Evolutionary conservation across 92 coral and sea anemone species (phyloP).

Genomic region (Meandrina meandrites): DNA sequence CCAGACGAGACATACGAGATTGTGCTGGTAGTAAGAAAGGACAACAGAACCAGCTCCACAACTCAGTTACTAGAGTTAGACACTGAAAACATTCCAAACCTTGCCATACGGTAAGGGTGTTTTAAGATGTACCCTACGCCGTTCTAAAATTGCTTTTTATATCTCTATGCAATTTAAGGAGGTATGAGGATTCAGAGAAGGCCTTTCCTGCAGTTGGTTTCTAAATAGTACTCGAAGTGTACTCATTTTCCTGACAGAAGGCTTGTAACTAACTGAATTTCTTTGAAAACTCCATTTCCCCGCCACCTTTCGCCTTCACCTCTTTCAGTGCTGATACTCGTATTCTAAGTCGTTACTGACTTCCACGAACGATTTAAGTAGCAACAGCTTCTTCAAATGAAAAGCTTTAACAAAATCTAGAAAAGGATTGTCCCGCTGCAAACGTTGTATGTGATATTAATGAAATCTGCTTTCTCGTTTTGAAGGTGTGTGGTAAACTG

Average conservation of each 20-base stretch:
- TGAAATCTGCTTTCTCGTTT: neutral
- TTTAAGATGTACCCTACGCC: neutral
- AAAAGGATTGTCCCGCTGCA: neutral
- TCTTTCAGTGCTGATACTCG: neutral
- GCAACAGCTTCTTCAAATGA: neutral
- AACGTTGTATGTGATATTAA: neutral
- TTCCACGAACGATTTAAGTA: neutral
- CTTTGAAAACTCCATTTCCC: neutral
- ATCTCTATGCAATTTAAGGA: too few relatives aligned
- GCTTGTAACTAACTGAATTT: too few relatives aligned
- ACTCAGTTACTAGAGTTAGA: conserved; percentile 64
- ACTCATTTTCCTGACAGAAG: too few relatives aligned
- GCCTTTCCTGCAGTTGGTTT: too few relatives aligned
- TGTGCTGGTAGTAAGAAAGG: conserved; percentile 53
- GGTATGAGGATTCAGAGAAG: too few relatives aligned
- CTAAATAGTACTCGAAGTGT: too few relatives aligned
- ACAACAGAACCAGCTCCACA: conserved; percentile 36
- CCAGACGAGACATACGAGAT: conserved; percentile 37
- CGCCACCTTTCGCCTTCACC: neutral
- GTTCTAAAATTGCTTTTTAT: neutral
- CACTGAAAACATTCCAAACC: conserved; percentile 52
- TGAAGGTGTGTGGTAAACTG: conserved; percentile 74
- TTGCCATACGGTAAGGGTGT: conserved; percentile 51
- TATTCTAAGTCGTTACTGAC: neutral
- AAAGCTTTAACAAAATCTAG: neutral